Base-by-base conservation (phyloP, 2,113 vertebrate species). In the Cyprinodon variegatus region DNA sequence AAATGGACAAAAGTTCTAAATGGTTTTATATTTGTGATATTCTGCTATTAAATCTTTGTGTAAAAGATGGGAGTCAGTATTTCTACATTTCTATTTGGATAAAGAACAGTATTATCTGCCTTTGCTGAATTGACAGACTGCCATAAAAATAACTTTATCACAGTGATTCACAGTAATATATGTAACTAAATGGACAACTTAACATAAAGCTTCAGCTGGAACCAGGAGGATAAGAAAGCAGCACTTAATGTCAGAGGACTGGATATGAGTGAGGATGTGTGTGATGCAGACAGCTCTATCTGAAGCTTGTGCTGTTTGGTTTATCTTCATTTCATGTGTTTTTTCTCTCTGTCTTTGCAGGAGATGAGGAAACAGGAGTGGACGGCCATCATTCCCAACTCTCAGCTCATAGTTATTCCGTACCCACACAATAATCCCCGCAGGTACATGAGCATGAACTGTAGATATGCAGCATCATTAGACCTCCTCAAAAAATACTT, bases 361-460 rank as follows among this genome's bases (percentile, higher is more conserved):
- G 89, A 94, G 11, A 17, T 94, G 67, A 94, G 96, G 83, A 96
- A 88, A 72, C 95, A 98, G 84, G 98, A 99, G 79, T 99, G 98
- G 98, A 99, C 96, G 1, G 97, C 98, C 71, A 98, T 99, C 89
- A 99, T 99, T 84, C 98, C 98, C 57, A 99, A 99, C 90, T 99
- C 98, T 40, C 98, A 99, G 92, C 96, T 99, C 3, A 98, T 99
- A 20, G 98, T 99, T 86, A 98, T 99, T 83, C 98, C 98, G 0
- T 98, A 94, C 87, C 98, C 97, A 60, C 97, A 96, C 53, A 76
- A 95, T 29, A 90, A 95, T 45, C 97, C 97, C 67, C 94, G 94
- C 93, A 98, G 96, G 97, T 99, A 82, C 76, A 22, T 12, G 46
- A 59, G 77, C 65, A 46, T 77, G 36, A 13, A 22, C 29, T 4